Conservation (phyloP, 2,113 vertebrate species). For the Boulengeromyrus knoepffleri region DNA sequence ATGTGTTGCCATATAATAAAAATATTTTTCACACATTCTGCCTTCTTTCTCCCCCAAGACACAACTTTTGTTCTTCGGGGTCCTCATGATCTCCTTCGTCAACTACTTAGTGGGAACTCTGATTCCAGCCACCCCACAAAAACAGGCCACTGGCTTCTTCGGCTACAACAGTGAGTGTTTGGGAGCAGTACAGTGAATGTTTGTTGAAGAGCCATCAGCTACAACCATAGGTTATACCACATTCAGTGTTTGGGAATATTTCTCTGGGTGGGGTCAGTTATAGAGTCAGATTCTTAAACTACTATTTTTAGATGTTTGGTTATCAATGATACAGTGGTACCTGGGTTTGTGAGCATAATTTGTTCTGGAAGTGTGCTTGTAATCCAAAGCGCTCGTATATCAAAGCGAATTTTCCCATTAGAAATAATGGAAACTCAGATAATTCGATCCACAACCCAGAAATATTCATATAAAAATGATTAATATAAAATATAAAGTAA, state of each 20-base stretch:
- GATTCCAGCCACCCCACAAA: slow-evolving; percentile 42
- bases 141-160: slow-evolving; percentile 58
- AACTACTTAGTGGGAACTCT: slow-evolving; percentile 61
- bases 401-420: too few species aligned
- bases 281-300: not conserved
- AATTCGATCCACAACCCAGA: too few species aligned
- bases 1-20: not conserved
- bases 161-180: slow-evolving; percentile 50
- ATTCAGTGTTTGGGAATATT: not conserved
- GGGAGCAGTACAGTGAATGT: not conserved
- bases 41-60: slow-evolving; percentile 37
- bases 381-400: too few species aligned
- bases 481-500: too few species aligned
- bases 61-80: slow-evolving; percentile 59
- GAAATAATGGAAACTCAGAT: too few species aligned
- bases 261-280: not conserved
- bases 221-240: not conserved
- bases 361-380: too few species aligned
- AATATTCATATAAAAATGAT: too few species aligned
- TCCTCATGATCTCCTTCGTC: slow-evolving; percentile 57
- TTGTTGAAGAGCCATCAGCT: not conserved
- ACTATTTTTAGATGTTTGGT: not conserved
- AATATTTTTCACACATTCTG: not conserved
- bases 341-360: too few species aligned
- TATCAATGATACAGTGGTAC: not conserved